Conservation (phyloP, 2,797 vertebrate species). For the Typhlichthys eigenmanni region DNA sequence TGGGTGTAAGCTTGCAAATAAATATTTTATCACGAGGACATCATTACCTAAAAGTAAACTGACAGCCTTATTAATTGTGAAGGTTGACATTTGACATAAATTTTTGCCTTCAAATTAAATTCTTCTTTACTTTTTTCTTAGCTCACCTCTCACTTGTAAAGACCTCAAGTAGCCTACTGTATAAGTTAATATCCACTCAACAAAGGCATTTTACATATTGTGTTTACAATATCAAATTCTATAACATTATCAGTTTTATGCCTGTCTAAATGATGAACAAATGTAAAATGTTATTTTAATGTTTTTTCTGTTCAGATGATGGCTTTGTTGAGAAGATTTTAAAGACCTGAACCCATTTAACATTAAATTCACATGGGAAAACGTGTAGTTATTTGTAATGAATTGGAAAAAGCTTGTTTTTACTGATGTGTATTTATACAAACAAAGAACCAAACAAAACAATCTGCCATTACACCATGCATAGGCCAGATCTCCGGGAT, state of each 20-base stretch:
- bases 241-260: conserved; percentile 69
- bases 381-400: conserved; percentile 30
- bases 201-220: conserved; percentile 55
- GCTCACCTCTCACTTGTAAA: conserved; percentile 22
- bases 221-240: conserved; percentile 73
- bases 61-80: conserved; percentile 37
- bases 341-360: conserved; percentile 29
- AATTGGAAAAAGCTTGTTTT: conserved; percentile 7
- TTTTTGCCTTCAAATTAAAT: conserved; percentile 12
- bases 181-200: conserved; percentile 27
- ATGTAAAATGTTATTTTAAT: conserved; percentile 69
- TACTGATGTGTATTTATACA: too few species aligned
- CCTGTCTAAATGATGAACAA: conserved; percentile 62
- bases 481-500: too few species aligned
- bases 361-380: conserved; percentile 67
- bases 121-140: conserved; percentile 26
- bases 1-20: conserved; percentile 19
- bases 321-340: conserved; percentile 66
- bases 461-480: neutral
- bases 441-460: neutral
- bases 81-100: conserved; percentile 30
- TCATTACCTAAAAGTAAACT: conserved; percentile 27
- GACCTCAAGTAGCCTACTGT: conserved; percentile 16
- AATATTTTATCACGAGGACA: conserved; percentile 10
- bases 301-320: conserved; percentile 66